Evolutionary conservation across 2,888 invertebrate genomes (phyloP).

Genomic region (Hydrotaea cyrtoneurina): DNA sequence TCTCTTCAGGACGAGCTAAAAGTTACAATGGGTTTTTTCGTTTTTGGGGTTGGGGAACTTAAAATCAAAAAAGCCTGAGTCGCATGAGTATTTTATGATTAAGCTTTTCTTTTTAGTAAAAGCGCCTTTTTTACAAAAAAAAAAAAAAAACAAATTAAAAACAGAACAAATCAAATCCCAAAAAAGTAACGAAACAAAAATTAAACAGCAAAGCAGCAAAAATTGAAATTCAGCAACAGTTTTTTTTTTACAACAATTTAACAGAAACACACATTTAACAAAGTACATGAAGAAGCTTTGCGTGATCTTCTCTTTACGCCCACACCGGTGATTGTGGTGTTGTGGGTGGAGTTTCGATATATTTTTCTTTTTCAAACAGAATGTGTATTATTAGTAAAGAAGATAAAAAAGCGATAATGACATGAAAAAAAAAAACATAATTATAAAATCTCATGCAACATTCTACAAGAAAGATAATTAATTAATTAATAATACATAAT

Average conservation of each 20-base stretch:
- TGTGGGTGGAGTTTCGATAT: not conserved
- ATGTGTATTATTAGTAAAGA: slow-evolving; percentile 57
- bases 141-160: slow-evolving; percentile 32
- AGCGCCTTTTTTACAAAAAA: slow-evolving; percentile 73
- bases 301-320: no score
- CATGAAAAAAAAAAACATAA: slow-evolving; percentile 79
- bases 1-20: slow-evolving; percentile 28
- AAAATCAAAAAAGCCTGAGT: slow-evolving; percentile 71
- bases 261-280: slow-evolving; percentile 24
- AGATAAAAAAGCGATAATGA: slow-evolving; percentile 77
- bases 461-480: slow-evolving; percentile 74
- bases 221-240: not conserved
- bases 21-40: slow-evolving; percentile 9
- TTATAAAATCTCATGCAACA: slow-evolving; percentile 81
- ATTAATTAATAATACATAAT: slow-evolving; percentile 52
- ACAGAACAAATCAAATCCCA: slow-evolving; percentile 57
- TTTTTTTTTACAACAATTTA: slow-evolving; percentile 29
- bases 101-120: slow-evolving; percentile 79
- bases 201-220: slow-evolving; percentile 52
- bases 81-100: slow-evolving; percentile 81
- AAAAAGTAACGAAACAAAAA: slow-evolving; percentile 33
- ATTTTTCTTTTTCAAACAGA: slow-evolving; percentile 3
- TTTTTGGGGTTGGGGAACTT: slow-evolving; percentile 38
- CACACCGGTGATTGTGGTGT: not conserved
- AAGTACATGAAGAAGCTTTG: no score